Evolutionary conservation across 2,888 invertebrate genomes (phyloP).

Genomic region (Drosophila dives): DNA sequence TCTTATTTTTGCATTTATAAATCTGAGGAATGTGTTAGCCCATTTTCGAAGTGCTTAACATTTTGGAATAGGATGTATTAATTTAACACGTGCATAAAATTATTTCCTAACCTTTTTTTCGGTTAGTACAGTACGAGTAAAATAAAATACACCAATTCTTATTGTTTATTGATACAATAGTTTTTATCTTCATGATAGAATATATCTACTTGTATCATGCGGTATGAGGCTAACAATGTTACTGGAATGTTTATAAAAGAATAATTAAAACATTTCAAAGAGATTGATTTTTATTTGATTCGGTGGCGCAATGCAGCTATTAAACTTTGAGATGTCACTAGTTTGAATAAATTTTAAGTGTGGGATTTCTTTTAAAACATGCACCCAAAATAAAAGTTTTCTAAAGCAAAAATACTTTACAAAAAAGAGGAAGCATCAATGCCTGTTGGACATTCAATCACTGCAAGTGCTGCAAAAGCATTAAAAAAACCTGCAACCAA

Average conservation of each 20-base stretch:
- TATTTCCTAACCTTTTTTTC: background rate
- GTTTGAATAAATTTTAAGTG: slow-evolving; percentile 32
- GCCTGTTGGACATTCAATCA: slow-evolving; percentile 65
- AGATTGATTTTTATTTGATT: background rate
- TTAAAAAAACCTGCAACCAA: slow-evolving; percentile 39
- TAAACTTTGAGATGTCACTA: slow-evolving; percentile 10
- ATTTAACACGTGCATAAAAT: background rate
- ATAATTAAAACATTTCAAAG: background rate
- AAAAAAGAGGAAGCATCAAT: slow-evolving; percentile 30
- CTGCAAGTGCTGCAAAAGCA: slow-evolving; percentile 52
- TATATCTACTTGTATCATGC: too few relatives aligned
- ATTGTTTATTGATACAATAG: too few relatives aligned
- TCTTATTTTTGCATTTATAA: background rate
- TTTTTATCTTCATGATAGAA: too few relatives aligned
- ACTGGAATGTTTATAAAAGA: fast-evolving
- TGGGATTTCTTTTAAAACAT: slow-evolving; percentile 25
- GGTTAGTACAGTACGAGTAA: slow-evolving; percentile 54
- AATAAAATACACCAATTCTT: background rate
- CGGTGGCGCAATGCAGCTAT: slow-evolving; percentile 24
- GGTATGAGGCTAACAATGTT: too few relatives aligned
- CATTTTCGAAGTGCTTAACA: slow-evolving; percentile 78
- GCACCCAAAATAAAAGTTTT: slow-evolving; percentile 23
- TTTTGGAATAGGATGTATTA: slow-evolving; percentile 71
- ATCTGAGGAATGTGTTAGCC: slow-evolving; percentile 29
- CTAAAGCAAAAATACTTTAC: background rate